Evolutionary conservation across 1,140 invertebrate species (phyloP), one percentile per base, ranked within the genome.

Genomic region (Tribolium madens): DNA sequence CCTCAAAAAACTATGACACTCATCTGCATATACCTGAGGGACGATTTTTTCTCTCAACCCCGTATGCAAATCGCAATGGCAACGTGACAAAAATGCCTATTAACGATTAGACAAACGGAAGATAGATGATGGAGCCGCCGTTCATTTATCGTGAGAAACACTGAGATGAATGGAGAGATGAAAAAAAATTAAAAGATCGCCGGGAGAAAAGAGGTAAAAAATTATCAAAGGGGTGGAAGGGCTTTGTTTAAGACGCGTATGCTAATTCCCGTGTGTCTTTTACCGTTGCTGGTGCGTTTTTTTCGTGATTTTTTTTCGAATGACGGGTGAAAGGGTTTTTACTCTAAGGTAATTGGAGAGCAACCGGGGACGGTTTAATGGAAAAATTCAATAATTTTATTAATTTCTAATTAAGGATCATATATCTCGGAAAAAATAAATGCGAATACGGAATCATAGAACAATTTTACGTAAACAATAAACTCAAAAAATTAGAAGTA

Each of bases 61-160:
- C 17, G 48, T 73, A 73, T 73, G 71, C 71, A 73, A 73, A 73
- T 73, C 47, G 21, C 7, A 5, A 1, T 26, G 21, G 17, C 9
- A 48, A 73, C 71, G 71, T 73, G 71, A 73, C 71, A 73, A 73
- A 73, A 73, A 73, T 73, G 71, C 15, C 50, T 57, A 73, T 73
- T 73, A 73, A 73, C 71, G 71, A 73, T 73, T 73, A 73, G 71
- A 73, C 71, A 73, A 73, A 73, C 48, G 71, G 71, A 73, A 73
- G 71, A 73, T 73, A 73, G 71, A 73, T 73, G 71, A 73, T 73
- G 71, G 70, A 18, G 14, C 46, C 69, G 69, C 48, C 70, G 48
- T 73, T 73, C 50, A 33, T 73, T 73, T 42, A 73, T 73, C 71
- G 71, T 73, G 71, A 73, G 71, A 73, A 72, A 72, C 46, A 72